Base-by-base conservation (phyloP, 2,888 invertebrate species). In the Erebia palarica region DNA sequence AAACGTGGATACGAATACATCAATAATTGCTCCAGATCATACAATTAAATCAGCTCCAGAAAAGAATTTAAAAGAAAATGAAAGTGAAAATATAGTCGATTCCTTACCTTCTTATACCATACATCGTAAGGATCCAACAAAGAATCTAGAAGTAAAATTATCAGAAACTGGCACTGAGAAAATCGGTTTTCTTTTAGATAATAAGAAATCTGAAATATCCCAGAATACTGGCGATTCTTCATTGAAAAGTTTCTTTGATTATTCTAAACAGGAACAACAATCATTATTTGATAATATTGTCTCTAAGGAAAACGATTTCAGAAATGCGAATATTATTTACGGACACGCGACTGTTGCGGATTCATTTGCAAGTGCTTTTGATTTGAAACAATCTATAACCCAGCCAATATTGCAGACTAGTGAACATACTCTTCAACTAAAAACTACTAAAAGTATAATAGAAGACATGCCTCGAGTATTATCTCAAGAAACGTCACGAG, bases 201-300 rank as follows among this genome's bases (percentile, higher is more conserved):
- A 57, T 9, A 58, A 63, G 49, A 58, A 64, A 47, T 61, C 69
- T 64, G 49, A 69, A 60, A 58, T 69, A 44, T 70, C 70, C 3
- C 65, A 65, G 61, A 70, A n/a, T 4, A 44, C 57, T 47, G 49
- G 61, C n/a, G 71, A 71, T 16, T 58, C 71, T 14, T 55, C 69
- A 10, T 66, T 65, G n/a, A 73, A 73, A 59, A 69, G 64, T 42
- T 71, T 73, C 47, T 71, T 73, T 59, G 66, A 69, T 67, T 63
- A 69, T 36, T 27, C 59, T n/a, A 49, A 49, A 13, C 47, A 49
- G 7, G 36, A 16, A 21, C 18, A 44, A 44, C 53, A 65, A 18
- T 27, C 16, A 42, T 8, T 16, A 27, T 65, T 55, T 27, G 42
- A 55, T 7, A 53, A 14, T 5, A 65, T 49, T 14, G 8, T 21